phyloP scores from a whole-genome alignment of 2,797 vertebrate species.

The Crocidura indochinensis region DNA sequence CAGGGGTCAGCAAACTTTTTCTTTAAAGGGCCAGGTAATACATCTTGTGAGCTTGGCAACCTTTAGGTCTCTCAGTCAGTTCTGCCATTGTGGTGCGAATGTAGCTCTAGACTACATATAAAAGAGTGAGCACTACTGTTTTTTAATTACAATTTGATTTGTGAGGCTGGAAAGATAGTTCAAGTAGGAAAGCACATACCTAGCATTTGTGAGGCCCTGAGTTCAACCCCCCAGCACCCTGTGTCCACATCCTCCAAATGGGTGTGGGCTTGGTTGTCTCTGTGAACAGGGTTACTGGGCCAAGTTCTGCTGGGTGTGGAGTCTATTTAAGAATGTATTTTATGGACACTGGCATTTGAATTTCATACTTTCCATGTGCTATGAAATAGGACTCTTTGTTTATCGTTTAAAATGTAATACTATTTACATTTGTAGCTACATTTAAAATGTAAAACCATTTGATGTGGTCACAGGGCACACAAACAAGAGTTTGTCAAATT shows the following conservation, averaged over 20 bases:
- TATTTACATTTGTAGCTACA: slow-evolving; percentile 16
- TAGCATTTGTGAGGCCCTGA: no score
- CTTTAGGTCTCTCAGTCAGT: background rate
- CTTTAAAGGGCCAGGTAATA: slow-evolving; percentile 27
- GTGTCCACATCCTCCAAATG: no score
- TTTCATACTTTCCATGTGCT: slow-evolving; percentile 69
- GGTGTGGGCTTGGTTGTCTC: no score
- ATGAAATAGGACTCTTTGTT: slow-evolving; percentile 40
- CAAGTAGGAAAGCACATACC: no score
- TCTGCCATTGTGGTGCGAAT: background rate
- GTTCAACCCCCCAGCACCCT: no score
- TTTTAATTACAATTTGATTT: slow-evolving; percentile 59
- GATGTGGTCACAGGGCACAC: background rate
- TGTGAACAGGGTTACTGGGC: no score
- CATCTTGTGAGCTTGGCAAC: slow-evolving; percentile 34
- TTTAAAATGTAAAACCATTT: no score
- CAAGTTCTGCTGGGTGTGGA: no score
- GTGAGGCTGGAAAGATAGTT: no score
- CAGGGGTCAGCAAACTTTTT: background rate
- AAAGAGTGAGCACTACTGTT: background rate
- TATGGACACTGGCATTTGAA: slow-evolving; percentile 61
- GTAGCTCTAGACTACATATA: slow-evolving; percentile 11
- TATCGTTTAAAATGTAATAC: slow-evolving; percentile 64
- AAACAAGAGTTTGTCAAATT: background rate
- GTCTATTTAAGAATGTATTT: background rate